Conservation (phyloP, 2,888 invertebrate species). For the Notocelia uddmanniana region DNA sequence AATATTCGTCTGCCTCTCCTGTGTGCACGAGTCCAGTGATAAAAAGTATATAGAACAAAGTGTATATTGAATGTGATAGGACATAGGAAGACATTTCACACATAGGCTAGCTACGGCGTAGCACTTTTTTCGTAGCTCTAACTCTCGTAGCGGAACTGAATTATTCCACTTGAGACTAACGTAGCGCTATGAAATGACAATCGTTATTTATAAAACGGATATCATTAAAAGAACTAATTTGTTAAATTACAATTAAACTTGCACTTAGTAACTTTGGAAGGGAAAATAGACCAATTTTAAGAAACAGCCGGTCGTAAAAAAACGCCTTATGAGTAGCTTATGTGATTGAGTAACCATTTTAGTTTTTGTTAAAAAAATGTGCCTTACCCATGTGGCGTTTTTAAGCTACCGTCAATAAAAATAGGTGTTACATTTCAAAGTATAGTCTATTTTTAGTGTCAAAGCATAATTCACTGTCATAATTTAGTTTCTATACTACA, state of each 20-base stretch:
- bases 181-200: background rate
- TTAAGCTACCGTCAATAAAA: slow-evolving; percentile 14
- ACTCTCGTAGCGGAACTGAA: slow-evolving; percentile 6
- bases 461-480: slow-evolving; percentile 26
- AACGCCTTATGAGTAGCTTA: slow-evolving; percentile 26
- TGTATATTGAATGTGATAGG: background rate
- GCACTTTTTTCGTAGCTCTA: slow-evolving; percentile 17
- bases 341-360: background rate
- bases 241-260: background rate
- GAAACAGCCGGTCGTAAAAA: slow-evolving; percentile 29
- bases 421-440: background rate
- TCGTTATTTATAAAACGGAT: background rate
- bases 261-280: slow-evolving; percentile 29
- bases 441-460: slow-evolving; percentile 27
- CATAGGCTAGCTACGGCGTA: slow-evolving; percentile 40
- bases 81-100: no score
- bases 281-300: slow-evolving; percentile 32
- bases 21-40: slow-evolving; percentile 26
- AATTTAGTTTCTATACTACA: slow-evolving; percentile 2
- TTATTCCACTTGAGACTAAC: slow-evolving; percentile 2
- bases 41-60: background rate
- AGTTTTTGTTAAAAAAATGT: background rate
- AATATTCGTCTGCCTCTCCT: slow-evolving; percentile 10
- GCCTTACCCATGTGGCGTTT: slow-evolving; percentile 11
- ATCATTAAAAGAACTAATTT: background rate